Base-by-base conservation (phyloP, 2,113 vertebrate genomes). In the Struthidea cinerea region DNA sequence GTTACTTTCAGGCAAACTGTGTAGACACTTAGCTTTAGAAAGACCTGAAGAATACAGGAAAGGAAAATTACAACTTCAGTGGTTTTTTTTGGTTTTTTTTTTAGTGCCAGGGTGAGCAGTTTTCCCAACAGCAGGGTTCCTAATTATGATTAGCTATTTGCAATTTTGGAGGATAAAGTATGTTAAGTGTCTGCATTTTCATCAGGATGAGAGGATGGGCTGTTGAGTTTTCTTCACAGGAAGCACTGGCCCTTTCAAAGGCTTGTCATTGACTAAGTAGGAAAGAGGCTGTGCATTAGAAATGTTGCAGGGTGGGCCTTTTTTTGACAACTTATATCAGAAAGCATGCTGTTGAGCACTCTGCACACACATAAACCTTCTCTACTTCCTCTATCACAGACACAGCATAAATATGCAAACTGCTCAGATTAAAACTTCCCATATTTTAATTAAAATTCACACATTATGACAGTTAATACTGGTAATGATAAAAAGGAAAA, bases 141-240 rank as follows among this genome's bases (percentile, higher is more conserved):
- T 95, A 92, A 82, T 94, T 94, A 94, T 84, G 93, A 94, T 87
- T 92, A 95, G 65, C 39, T 94, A 49, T 84, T 87, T 89, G 60
- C 56, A 82, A n/a, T 57, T 73, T 57, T 75, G 77, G 53, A 86
- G 60, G 35, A 59, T 79, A 90, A 84, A 87, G 11, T 69, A 56
- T 32, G 32, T 78, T 91, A 92, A 90, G 64, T 68, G 73, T 47
- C 83, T 90, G 56, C 52, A 75, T 87, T 96, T 94, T 84, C 83
- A 81, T 92, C 60, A 90, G 65, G 33, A 69, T 80, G 67, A 94
- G 79, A 88, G 46, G 70, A 81, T 59, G 35, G 27, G 44, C 46
- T 92, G 83, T 83, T 90, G 75, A 74, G 46, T 47, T 94, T 87
- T 93, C 94, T 75, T 87, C 56, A 59, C 20, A 56, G 86, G 80